These are phyloP conservation scores for Aplodontia rufa DNA, from an alignment of 2,113 vertebrate genomes.

Conservation along the genomic window DNA sequence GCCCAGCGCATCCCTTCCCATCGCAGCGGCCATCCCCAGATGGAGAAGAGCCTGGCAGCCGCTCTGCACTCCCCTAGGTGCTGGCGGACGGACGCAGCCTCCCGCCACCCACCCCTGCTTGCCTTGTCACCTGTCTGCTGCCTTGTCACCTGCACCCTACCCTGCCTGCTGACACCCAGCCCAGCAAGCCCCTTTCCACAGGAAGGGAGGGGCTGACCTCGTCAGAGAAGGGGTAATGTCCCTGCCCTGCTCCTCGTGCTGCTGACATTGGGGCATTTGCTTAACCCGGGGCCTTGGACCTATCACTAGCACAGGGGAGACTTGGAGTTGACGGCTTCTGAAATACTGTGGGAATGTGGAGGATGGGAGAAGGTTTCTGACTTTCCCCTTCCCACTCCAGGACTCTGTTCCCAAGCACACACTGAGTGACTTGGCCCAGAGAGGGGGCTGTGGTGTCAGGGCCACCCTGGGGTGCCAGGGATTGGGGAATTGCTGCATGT, in stretches of 20 bases:
- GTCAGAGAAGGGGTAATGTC: rapidly evolving
- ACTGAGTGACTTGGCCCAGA: background rate
- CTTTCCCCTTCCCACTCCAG: rapidly evolving
- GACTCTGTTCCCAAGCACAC: background rate
- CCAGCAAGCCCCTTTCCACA: background rate
- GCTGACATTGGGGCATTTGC: rapidly evolving
- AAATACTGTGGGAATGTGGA: no score
- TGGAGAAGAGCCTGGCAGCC: background rate
- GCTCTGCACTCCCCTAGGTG: rapidly evolving
- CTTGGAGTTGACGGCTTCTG: background rate
- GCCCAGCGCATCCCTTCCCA: background rate
- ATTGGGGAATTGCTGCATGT: rapidly evolving
- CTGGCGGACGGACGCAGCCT: background rate
- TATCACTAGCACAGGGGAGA: rapidly evolving
- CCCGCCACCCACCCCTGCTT: background rate
- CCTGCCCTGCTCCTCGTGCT: background rate
- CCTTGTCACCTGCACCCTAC: no score
- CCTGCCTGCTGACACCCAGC: background rate
- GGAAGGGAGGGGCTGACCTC: background rate
- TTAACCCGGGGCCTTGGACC: background rate
- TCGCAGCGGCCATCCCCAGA: background rate
- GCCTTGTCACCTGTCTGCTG: background rate
- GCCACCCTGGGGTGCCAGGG: background rate
- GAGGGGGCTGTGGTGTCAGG: rapidly evolving
- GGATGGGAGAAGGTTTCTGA: background rate